These are phyloP conservation scores for Strix aluco DNA, from an alignment of 2,113 vertebrate genomes.

Conservation along the genomic window DNA sequence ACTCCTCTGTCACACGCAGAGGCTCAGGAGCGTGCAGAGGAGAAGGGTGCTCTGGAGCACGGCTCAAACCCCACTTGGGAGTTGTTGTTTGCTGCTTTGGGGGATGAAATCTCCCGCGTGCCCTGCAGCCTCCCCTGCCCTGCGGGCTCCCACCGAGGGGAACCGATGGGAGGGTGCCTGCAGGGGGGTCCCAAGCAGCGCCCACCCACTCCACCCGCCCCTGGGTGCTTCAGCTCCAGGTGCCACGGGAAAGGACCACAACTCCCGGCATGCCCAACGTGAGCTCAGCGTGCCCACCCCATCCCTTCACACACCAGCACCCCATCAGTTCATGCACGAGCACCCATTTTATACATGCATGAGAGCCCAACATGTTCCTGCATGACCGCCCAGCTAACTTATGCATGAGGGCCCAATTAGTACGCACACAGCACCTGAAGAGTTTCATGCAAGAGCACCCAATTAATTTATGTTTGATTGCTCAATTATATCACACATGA, in stretches of 20 bases:
- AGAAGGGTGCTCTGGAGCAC: too few relatives aligned
- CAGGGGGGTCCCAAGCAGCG: neutral
- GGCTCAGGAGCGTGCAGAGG: neutral
- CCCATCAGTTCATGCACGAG: neutral
- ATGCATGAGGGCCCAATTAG: neutral
- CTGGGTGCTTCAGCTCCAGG: neutral
- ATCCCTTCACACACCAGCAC: neutral
- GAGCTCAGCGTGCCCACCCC: neutral
- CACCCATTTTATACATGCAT: neutral
- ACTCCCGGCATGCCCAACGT: accelerated
- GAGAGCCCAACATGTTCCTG: neutral
- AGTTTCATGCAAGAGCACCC: neutral
- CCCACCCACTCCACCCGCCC: neutral
- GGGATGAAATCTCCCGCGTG: neutral
- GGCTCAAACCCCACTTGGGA: neutral
- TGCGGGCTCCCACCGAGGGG: accelerated
- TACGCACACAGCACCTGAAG: neutral
- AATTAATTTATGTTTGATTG: neutral
- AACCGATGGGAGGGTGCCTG: accelerated
- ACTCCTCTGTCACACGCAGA: accelerated
- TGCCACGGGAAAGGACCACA: neutral
- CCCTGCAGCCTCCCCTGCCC: neutral
- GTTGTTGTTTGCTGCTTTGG: neutral
- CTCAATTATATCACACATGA: neutral
- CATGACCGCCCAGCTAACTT: neutral